Evolutionary conservation across 2,797 vertebrate genomes (phyloP), one percentile per base, ranked within the genome.

Genomic region (Scyliorhinus canicula): DNA sequence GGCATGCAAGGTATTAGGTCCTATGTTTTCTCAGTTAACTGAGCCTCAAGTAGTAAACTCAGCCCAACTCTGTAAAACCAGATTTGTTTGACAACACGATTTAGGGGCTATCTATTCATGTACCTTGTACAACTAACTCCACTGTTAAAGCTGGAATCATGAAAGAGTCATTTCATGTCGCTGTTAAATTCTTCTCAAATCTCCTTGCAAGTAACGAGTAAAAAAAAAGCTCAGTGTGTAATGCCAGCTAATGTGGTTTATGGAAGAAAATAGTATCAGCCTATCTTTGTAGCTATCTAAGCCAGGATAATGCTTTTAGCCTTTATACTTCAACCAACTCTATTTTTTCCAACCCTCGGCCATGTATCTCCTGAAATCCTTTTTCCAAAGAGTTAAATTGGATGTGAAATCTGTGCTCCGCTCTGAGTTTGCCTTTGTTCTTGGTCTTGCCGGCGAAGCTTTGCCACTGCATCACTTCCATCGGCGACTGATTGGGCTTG

Each of bases 1-100:
- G 93, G 63, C 95, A 96, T 98, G 98, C 97, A 98, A 98, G 98
- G 98, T 97, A 98, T 98, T 96, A 98, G 97, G 96, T 97, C 97
- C 96, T 96, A 98, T 99, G 98, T 94, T 98, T 99, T 99, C 99
- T 99, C 98, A 98, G 99, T 99, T 99, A 99, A 99, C 98, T 99
- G 99, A 99, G 98, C 99, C 99, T 99, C 99, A 98, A 98, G 99
- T 99, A 99, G 98, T 99, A 99, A 99, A 99, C 98, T 99, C 98
- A 98, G 98, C 99, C 98, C 98, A 99, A 99, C 99, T 98, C 98
- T 98, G 98, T 99, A 99, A 99, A 99, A 98, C 99, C 99, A 99
- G 99, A 99, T 99, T 99, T 99, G 99, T 99, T 99, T 98, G 98
- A 99, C 99, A 99, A 99, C 98, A 98, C 99, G 99, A 99, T 99